Percentiles rank a stretch among this genome's conserved stretches.
These are phyloP conservation scores for Colistium nudipinnis DNA, from an alignment of 2,113 vertebrate genomes.

Conservation along the genomic window DNA sequence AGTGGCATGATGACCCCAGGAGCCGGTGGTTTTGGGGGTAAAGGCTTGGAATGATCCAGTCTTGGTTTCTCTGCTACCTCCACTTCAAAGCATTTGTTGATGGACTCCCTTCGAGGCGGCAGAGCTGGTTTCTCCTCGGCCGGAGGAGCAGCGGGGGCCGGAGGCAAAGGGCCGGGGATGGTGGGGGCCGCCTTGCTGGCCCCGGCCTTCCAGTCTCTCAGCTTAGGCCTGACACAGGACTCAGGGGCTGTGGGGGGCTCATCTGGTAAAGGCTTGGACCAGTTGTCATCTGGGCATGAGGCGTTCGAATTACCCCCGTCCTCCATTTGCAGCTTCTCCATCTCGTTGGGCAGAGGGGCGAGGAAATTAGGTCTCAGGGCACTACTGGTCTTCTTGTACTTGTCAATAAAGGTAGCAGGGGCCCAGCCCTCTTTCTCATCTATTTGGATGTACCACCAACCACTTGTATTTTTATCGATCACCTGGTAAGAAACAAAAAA, in stretches of 20 bases:
- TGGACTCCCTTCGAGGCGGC: constrained; percentile 93
- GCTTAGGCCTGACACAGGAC: constrained; percentile 79
- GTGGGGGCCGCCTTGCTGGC: constrained; percentile 70
- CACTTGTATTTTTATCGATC: constrained; percentile 95
- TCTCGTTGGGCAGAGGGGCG: constrained; percentile 90
- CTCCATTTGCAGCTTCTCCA: constrained; percentile 86
- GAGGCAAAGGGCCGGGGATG: constrained; percentile 72
- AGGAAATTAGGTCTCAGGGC: constrained; percentile 93
- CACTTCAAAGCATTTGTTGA: constrained; percentile 90
- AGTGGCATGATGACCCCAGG: constrained; percentile 87
- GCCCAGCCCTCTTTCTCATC: constrained; percentile 98
- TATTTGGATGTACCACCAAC: constrained; percentile 99
- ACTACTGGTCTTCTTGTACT: constrained; percentile 97
- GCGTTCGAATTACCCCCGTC: constrained; percentile 66
- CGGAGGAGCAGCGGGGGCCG: constrained; percentile 78
- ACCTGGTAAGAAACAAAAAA: constrained; percentile 79
- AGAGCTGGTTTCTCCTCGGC: constrained; percentile 94
- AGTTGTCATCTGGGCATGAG: constrained; percentile 72
- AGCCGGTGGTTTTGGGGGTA: constrained; percentile 88
- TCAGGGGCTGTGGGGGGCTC: constrained; percentile 84
- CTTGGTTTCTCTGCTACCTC: constrained; percentile 86
- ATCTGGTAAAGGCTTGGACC: constrained; percentile 92
- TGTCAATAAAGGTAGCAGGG: constrained; percentile 95
- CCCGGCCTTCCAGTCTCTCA: constrained; percentile 89
- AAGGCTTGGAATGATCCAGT: constrained; percentile 80